Base-by-base conservation (phyloP, 1,140 invertebrate species). In the Drosophila murphyi region DNA sequence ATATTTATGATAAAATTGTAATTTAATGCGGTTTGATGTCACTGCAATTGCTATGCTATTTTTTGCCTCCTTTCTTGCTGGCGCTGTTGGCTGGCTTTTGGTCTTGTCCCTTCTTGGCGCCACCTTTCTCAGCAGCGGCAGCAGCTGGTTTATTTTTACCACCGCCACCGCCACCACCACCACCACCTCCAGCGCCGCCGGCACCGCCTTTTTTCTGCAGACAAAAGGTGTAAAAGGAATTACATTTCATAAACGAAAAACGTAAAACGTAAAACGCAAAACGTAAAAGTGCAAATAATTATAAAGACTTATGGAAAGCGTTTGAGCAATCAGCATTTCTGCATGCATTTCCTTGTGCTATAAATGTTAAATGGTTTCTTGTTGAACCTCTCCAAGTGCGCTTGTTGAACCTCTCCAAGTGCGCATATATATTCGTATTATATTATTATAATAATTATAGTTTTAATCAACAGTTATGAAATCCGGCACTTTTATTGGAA, bases 41-140 rank as follows among this genome's bases (percentile, higher is more conserved):
- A 60, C 31, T 60, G 29, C 39, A 43, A n/a, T 43, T 34, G 51
- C 55, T 55, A 3, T 12, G 64, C 68, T 92, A 91, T 57, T 92
- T 92, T 62, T 92, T 92, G 76, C 90, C 90, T 52, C 90, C 90
- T 55, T 92, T 88, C 39, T 89, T 89, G 35, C 77, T 80, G 54
- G 76, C 80, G 51, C 75, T 80, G 20, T 54, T 74, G 52, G 70
- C 69, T 41, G 72, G 52, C 65, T 92, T 92, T 69, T 77, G 90
- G n/a, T 92, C 90, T 59, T 75, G 83, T 70, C 78, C 90, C 57
- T 90, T 92, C 73, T 92, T 92, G 35, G 70, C 81, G 55, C 80
- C 83, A 60, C 71, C 77, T 83, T 92, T 92, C 61, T 91, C 90
- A 51, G 56, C 75, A 29, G 69, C 81, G n/a, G 48, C 45, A 64